These are phyloP conservation scores for Brachyistius frenatus DNA, from an alignment of 2,113 vertebrate genomes.

Conservation along the genomic window DNA sequence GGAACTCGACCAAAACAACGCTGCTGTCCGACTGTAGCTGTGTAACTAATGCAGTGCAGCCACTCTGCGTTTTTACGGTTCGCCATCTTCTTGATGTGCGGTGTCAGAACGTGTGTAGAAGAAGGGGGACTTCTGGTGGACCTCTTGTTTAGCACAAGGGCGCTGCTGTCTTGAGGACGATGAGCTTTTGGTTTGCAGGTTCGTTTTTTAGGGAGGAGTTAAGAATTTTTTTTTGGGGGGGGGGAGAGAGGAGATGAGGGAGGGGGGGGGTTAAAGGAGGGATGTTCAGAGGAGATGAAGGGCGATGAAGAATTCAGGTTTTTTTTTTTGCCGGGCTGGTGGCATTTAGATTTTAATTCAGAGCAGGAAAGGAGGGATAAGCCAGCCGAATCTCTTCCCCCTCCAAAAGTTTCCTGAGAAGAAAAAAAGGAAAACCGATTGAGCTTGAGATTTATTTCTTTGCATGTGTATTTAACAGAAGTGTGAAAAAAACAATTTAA, in stretches of 20 bases:
- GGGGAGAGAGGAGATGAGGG: not conserved
- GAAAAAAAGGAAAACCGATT: slow-evolving; percentile 9
- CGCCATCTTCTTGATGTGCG: slow-evolving; percentile 59
- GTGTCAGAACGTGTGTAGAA: slow-evolving; percentile 85
- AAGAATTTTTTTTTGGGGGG: not conserved
- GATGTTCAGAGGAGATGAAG: not conserved
- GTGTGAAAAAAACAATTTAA: not conserved
- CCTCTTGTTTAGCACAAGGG: slow-evolving; percentile 88
- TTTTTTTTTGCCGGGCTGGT: slow-evolving; percentile 13
- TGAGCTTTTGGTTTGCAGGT: slow-evolving; percentile 61
- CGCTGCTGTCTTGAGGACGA: slow-evolving; percentile 81
- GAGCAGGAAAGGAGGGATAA: slow-evolving; percentile 71
- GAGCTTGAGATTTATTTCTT: not conserved
- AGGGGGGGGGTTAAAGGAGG: not conserved
- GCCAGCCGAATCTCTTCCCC: slow-evolving; percentile 89
- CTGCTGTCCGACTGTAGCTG: slow-evolving; percentile 55
- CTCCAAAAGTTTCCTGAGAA: slow-evolving; percentile 88
- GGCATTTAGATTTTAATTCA: slow-evolving; percentile 66
- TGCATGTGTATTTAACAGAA: no score
- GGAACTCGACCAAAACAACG: slow-evolving; percentile 66
- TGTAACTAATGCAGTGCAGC: slow-evolving; percentile 78
- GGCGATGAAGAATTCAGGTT: slow-evolving; percentile 39
- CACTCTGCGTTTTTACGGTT: slow-evolving; percentile 54
- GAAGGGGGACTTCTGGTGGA: slow-evolving; percentile 87
- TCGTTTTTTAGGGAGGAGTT: slow-evolving; percentile 13